phyloP scores from a whole-genome alignment of 2,113 vertebrate genomes.

The Shinisaurus crocodilurus region DNA sequence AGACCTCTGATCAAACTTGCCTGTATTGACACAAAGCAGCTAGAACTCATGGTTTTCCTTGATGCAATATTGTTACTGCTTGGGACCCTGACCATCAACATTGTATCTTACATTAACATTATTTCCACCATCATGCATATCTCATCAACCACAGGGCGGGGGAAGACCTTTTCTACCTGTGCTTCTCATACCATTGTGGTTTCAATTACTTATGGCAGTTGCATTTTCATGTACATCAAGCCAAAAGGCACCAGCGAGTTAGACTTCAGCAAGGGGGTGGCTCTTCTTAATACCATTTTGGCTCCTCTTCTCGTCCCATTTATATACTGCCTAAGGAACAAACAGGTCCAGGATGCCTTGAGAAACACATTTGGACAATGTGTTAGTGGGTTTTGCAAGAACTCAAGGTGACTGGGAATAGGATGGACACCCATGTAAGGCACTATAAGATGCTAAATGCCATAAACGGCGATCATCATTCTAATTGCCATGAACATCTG shows the following conservation, averaged over 20 bases:
- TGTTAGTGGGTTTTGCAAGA: neutral
- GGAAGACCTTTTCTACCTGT: conserved; percentile 4
- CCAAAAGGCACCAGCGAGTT: neutral
- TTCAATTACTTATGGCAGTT: neutral
- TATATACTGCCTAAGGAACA: conserved; percentile 4
- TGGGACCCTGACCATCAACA: neutral
- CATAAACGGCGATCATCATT: too few relatives aligned
- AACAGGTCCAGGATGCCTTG: neutral
- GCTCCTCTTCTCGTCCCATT: conserved; percentile 7
- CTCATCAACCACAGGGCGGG: neutral
- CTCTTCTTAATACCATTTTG: neutral
- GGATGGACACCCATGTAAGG: neutral
- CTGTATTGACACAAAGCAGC: neutral
- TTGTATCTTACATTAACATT: conserved; percentile 1
- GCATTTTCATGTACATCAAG: conserved; percentile 27
- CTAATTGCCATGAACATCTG: too few relatives aligned
- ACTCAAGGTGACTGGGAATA: neutral
- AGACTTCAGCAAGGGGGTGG: neutral
- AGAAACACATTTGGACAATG: neutral
- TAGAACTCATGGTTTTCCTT: neutral
- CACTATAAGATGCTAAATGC: too few relatives aligned
- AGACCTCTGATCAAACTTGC: neutral
- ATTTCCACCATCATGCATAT: conserved; percentile 3
- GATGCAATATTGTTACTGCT: neutral
- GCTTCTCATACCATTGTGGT: neutral